Base-by-base conservation (phyloP, 1,140 invertebrate genomes). In the Eriocheir sinensis region DNA sequence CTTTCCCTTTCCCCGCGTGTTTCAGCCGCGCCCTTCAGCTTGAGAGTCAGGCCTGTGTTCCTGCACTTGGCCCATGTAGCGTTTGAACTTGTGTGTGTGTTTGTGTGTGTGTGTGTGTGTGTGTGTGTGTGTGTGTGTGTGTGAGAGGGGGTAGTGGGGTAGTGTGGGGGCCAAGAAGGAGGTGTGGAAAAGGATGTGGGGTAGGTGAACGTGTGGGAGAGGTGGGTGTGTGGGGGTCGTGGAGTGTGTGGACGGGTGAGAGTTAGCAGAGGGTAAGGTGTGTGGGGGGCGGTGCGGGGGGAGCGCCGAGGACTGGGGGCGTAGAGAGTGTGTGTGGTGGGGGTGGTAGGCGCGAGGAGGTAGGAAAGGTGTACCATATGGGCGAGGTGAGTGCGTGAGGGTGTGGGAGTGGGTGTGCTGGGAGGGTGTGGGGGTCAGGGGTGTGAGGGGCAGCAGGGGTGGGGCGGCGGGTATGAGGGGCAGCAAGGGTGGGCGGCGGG, bases 401-500 rank as follows among this genome's bases (percentile, higher is more conserved):
- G 27, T n/a, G 60, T 72, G 60, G 21, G n/a, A 79, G 90, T 89
- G 88, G 34, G 27, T 89, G 12, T 15, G 53, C 72, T 72, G 48
- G 6, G 6, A n/a, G 60, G 27, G 60, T 72, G 60, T 72, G 12
- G 60, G 60, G 21, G 60, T 6, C 27, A n/a, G 60, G 60, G 21
- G 60, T 72, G 60, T 21, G 17, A 8, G 6, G 21, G n/a, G 60
- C 2, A 21, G 60, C 21, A 21, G 27, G 27, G 4, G 60, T 72
- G 27, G 4, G 27, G 21, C 60, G 2, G 21, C 48, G 48, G 48
- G 48, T 21, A 21, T 3, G 48, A 17, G 2, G 48, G 48, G 48
- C 12, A 12, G 8, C 27, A n/a, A n/a, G 8, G 17, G 21, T 72
- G 21, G 60, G 60, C 27, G 27, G 60, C 60, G n/a, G 1, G 60